Evolutionary conservation across 2,797 vertebrate genomes (phyloP).

Genomic region (Rhinophrynus dorsalis): DNA sequence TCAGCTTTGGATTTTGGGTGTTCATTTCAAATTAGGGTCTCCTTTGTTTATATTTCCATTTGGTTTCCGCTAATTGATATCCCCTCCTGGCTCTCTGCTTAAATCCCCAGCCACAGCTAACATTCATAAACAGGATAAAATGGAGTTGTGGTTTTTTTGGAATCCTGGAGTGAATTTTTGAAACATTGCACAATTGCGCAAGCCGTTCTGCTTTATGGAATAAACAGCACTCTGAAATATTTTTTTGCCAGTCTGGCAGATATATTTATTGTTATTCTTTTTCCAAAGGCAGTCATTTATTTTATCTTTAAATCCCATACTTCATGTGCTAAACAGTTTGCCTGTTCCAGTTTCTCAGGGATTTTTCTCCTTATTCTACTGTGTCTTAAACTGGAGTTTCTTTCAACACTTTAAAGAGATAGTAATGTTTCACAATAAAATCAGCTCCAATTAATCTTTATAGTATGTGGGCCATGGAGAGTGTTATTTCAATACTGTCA

Average conservation of each 20-base stretch:
- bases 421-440: no score
- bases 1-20: background rate
- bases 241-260: conserved; percentile 21
- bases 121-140: conserved; percentile 26
- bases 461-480: no score
- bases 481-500: no score
- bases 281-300: conserved; percentile 23
- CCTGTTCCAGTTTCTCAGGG: conserved; percentile 9
- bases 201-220: conserved; percentile 12
- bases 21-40: conserved; percentile 12
- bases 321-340: conserved; percentile 22
- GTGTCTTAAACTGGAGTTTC: no score
- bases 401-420: no score
- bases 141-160: conserved; percentile 25
- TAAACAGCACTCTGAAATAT: conserved; percentile 4
- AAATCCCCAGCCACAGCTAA: background rate
- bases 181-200: conserved; percentile 25
- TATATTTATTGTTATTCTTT: conserved; percentile 15
- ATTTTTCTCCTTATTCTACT: no score
- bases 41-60: conserved; percentile 12
- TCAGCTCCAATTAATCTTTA: no score
- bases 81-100: background rate
- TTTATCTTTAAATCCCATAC: conserved; percentile 5
- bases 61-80: conserved; percentile 29
- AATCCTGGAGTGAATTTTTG: conserved; percentile 32